A percentile compares a stretch with the other conserved stretches of the same genome.
Conservation (phyloP, 1,140 invertebrate genomes). For the Globodera ellingtonae region DNA sequence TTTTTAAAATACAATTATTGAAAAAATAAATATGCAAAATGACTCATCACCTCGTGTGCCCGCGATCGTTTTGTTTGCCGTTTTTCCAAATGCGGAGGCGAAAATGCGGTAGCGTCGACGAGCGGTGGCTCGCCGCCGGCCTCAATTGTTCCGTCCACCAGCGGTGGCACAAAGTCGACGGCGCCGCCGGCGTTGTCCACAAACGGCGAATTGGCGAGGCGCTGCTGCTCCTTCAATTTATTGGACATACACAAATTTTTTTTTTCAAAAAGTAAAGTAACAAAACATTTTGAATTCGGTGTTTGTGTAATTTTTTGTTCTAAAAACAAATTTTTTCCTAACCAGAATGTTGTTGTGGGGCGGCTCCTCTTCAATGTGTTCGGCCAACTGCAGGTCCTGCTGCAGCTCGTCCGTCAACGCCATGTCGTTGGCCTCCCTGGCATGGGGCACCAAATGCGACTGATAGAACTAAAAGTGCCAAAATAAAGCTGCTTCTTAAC, state of each 20-base stretch:
- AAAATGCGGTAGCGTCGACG: constrained; percentile 10
- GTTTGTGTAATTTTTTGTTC: too few species aligned
- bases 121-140: background rate
- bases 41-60: background rate
- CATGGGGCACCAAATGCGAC: constrained; percentile 48
- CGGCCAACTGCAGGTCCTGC: constrained; percentile 37
- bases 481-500: background rate
- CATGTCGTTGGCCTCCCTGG: constrained; percentile 18
- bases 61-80: background rate
- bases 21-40: too few species aligned
- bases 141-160: background rate
- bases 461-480: constrained; percentile 45
- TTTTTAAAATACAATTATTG: too few species aligned
- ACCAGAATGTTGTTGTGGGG: constrained; percentile 22
- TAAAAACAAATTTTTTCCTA: background rate
- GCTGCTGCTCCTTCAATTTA: constrained; percentile 3
- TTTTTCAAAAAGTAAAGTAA: too few species aligned
- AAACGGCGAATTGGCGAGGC: constrained; percentile 2
- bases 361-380: constrained; percentile 44
- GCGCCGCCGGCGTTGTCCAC: background rate
- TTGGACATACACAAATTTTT: background rate
- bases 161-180: background rate
- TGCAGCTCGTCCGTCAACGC: constrained; percentile 33
- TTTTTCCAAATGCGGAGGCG: constrained; percentile 18
- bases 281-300: background rate